phyloP scores from a whole-genome alignment of 2,797 vertebrate species.

The Sebastes itinus region DNA sequence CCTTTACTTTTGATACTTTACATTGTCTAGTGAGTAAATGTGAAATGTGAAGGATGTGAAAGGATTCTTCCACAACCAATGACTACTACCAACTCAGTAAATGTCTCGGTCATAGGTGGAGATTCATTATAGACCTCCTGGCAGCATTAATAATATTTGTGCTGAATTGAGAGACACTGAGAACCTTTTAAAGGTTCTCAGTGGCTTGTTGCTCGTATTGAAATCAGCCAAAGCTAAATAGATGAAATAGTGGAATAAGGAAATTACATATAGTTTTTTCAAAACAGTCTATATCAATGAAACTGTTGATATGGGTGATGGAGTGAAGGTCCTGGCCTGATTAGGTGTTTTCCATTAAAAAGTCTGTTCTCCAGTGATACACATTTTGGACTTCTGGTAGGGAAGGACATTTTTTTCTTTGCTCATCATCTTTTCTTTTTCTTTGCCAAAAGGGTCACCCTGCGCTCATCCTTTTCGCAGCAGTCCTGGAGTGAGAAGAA shows the following conservation, averaged over 20 bases:
- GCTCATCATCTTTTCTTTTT: background rate
- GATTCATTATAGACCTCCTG: too few relatives aligned
- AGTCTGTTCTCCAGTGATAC: background rate
- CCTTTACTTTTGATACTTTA: background rate
- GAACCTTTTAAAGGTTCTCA: background rate
- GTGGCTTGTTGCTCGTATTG: background rate
- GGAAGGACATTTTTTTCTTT: background rate
- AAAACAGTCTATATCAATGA: background rate
- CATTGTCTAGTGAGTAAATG: too few relatives aligned
- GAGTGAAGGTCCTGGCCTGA: background rate
- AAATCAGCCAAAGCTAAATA: background rate
- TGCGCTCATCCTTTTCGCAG: slow-evolving; percentile 26
- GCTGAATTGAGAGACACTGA: background rate
- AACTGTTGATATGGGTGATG: background rate
- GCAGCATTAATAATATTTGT: background rate
- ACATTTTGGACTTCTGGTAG: background rate
- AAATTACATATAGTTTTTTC: background rate
- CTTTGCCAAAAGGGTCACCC: background rate
- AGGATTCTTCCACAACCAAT: too few relatives aligned
- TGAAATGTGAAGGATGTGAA: too few relatives aligned
- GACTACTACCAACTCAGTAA: too few relatives aligned
- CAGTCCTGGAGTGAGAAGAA: slow-evolving; percentile 4
- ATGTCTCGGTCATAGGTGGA: too few relatives aligned
- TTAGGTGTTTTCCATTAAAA: background rate
- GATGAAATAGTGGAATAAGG: background rate